phyloP scores from a whole-genome alignment of 2,797 vertebrate genomes.

The Eulemur albifrons region DNA sequence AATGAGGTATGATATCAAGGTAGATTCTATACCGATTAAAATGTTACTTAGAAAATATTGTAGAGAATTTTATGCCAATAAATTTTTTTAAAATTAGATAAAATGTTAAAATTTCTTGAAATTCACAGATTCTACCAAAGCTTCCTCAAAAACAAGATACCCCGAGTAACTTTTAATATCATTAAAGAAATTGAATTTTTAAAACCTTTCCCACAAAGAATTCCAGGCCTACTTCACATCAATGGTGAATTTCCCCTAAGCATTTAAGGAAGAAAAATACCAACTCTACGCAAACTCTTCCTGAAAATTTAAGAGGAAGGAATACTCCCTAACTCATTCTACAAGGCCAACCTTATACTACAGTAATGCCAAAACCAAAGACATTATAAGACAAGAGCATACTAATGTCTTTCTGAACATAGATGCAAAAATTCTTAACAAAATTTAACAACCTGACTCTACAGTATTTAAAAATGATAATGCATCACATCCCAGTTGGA shows the following conservation, averaged over 20 bases:
- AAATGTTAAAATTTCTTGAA: neutral
- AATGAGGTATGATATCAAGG: neutral
- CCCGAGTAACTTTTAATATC: neutral
- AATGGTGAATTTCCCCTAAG: neutral
- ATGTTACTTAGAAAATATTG: neutral
- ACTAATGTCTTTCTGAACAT: neutral
- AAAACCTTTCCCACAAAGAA: neutral
- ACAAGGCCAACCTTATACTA: neutral
- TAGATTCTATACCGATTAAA: neutral
- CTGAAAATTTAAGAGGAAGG: neutral
- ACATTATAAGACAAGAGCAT: neutral
- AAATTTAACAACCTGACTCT: neutral
- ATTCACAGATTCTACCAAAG: neutral
- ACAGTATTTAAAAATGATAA: neutral
- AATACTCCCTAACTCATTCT: neutral
- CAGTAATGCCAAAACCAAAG: neutral
- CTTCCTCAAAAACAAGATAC: neutral
- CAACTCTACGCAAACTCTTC: neutral
- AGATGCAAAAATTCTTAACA: neutral
- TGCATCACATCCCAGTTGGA: neutral
- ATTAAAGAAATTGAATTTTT: conserved; percentile 9
- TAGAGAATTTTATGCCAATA: neutral
- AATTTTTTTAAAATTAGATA: neutral
- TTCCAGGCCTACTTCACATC: neutral
- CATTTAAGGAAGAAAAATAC: neutral